These are phyloP conservation scores for Halcyon chelicuti DNA, from an alignment of 2,797 vertebrate genomes.

Conservation along the genomic window DNA sequence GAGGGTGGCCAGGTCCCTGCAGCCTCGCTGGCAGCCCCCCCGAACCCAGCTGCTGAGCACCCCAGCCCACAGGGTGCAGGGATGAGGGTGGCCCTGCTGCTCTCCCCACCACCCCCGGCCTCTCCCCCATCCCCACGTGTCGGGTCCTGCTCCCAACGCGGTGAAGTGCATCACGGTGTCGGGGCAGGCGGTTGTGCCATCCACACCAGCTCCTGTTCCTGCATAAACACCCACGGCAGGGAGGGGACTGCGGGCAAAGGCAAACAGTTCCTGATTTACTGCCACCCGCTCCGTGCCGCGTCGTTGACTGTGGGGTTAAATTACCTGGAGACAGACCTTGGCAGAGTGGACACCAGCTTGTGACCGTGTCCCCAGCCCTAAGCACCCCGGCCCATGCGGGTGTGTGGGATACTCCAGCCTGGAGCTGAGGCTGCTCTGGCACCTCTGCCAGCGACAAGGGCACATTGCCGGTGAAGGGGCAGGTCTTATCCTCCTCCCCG, in stretches of 20 bases:
- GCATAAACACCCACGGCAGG: neutral
- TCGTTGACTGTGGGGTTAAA: slow-evolving; percentile 60
- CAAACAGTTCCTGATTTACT: slow-evolving; percentile 65
- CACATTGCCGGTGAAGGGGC: neutral
- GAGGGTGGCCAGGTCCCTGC: fast-evolving
- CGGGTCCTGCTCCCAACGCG: fast-evolving
- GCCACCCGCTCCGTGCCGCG: neutral
- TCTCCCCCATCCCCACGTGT: fast-evolving
- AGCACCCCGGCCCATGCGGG: neutral
- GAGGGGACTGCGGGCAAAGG: slow-evolving; percentile 25
- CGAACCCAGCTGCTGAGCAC: neutral
- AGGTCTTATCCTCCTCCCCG: neutral
- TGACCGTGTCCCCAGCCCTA: neutral
- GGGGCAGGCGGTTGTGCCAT: neutral
- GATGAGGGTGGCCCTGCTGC: neutral
- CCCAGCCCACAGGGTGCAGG: fast-evolving
- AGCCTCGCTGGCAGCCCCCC: neutral
- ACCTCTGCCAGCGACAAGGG: neutral
- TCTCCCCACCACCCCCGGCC: fast-evolving
- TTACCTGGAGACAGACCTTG: slow-evolving; percentile 14
- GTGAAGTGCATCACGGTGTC: fast-evolving
- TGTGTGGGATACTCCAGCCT: neutral
- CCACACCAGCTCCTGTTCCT: neutral
- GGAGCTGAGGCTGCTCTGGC: neutral
- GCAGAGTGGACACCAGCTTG: neutral